phyloP scores from a whole-genome alignment of 2,888 invertebrate species.

The Meteorus cinctellus region DNA sequence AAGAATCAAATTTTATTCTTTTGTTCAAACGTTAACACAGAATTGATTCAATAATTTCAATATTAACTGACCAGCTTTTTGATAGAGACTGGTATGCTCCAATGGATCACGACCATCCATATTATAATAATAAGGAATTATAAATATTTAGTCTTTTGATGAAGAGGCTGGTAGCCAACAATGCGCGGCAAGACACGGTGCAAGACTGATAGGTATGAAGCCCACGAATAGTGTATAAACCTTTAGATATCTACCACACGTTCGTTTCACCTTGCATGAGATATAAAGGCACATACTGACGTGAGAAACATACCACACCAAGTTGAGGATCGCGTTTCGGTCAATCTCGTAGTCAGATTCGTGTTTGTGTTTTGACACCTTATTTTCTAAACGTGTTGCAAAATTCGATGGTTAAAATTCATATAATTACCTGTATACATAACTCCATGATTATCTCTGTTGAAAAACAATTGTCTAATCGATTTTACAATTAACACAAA shows the following conservation, averaged over 20 bases:
- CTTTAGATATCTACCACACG: conserved; percentile 43
- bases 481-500: neutral
- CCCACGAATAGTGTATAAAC: conserved; percentile 28
- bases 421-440: neutral
- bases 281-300: conserved; percentile 47
- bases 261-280: conserved; percentile 49
- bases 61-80: conserved; percentile 64
- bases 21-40: too few species aligned
- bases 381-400: conserved; percentile 1
- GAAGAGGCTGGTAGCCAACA: conserved; percentile 41
- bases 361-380: conserved; percentile 48
- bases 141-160: neutral
- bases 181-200: conserved; percentile 51
- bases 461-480: neutral
- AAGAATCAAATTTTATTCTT: conserved; percentile 11
- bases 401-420: neutral
- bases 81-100: conserved; percentile 71
- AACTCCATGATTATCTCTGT: neutral
- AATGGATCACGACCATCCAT: conserved; percentile 69
- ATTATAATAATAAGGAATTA: neutral
- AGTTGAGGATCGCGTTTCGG: conserved; percentile 57
- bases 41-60: neutral
- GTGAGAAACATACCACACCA: conserved; percentile 49
- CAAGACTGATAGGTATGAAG: conserved; percentile 54
- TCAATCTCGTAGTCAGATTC: conserved; percentile 56